Percentiles rank a stretch among this genome's conserved stretches.
These are phyloP conservation scores for Congeria kusceri DNA, from an alignment of 2,888 invertebrate genomes.

Conservation along the genomic window DNA sequence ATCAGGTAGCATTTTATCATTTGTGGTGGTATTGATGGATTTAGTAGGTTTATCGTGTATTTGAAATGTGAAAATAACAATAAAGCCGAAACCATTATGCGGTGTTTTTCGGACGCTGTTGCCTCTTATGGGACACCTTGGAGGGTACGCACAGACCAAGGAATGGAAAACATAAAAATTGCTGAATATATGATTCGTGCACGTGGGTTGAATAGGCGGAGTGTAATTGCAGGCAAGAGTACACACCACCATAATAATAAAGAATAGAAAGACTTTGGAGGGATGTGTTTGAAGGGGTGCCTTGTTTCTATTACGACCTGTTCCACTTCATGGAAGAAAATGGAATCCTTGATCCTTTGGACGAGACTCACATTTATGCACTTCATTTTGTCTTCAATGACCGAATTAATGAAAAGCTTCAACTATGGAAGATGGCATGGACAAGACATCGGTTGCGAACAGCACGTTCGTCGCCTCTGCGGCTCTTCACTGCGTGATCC, in stretches of 20 bases:
- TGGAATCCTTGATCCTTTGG: conserved; percentile 40
- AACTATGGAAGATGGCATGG: conserved; percentile 50
- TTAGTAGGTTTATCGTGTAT: conserved; percentile 45
- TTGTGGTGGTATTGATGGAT: conserved; percentile 54
- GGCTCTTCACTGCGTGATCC: conserved; percentile 26
- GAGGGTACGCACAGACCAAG: conserved; percentile 43
- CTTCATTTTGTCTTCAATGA: conserved; percentile 37
- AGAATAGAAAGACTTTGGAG: conserved; percentile 55
- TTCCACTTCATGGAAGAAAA: conserved; percentile 57
- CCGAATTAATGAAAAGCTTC: conserved; percentile 42
- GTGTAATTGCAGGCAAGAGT: conserved; percentile 47
- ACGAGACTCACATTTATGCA: conserved; percentile 40
- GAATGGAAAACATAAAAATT: conserved; percentile 44
- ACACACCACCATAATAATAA: conserved; percentile 47
- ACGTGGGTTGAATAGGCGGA: conserved; percentile 13
- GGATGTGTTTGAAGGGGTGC: conserved; percentile 54
- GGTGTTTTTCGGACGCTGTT: conserved; percentile 27
- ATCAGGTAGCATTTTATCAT: conserved; percentile 55
- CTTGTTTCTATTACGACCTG: conserved; percentile 43
- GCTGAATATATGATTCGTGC: conserved; percentile 37
- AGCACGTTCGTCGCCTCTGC: conserved; percentile 25
- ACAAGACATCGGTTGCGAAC: conserved; percentile 39
- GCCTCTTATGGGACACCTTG: conserved; percentile 31
- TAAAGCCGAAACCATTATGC: conserved; percentile 45
- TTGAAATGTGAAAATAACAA: conserved; percentile 46